Conservation (phyloP, 1,140 invertebrate species). For the Atopsyche davidsoni region DNA sequence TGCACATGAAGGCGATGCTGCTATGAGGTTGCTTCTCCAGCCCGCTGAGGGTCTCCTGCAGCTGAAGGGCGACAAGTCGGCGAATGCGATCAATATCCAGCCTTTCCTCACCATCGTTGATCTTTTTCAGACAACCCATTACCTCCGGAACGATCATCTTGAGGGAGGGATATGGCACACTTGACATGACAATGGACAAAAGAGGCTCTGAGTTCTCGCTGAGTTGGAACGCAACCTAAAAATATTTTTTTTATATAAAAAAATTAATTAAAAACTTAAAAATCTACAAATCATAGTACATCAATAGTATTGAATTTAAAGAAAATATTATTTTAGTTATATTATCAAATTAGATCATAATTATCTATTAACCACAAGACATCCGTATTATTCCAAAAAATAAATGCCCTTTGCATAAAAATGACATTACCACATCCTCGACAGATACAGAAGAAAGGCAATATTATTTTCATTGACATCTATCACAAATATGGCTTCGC, state of each 20-base stretch:
- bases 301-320: too few relatives aligned
- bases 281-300: too few relatives aligned
- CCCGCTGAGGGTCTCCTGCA: slow-evolving; percentile 63
- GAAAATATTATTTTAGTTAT: too few relatives aligned
- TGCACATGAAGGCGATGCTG: slow-evolving; percentile 65
- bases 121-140: slow-evolving; percentile 46
- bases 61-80: slow-evolving; percentile 65
- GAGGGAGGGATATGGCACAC: slow-evolving; percentile 68
- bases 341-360: too few relatives aligned
- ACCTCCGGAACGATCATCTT: slow-evolving; percentile 57
- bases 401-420: too few relatives aligned
- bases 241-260: slow-evolving; percentile 28
- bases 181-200: slow-evolving; percentile 67
- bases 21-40: slow-evolving; percentile 74
- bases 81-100: slow-evolving; percentile 73
- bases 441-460: too few relatives aligned
- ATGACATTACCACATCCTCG: too few relatives aligned
- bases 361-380: too few relatives aligned
- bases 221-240: slow-evolving; percentile 60
- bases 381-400: too few relatives aligned
- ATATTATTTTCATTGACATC: neutral
- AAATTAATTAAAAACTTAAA: slow-evolving; percentile 15
- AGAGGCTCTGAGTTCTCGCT: slow-evolving; percentile 66
- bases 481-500: neutral
- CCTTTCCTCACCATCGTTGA: slow-evolving; percentile 45